Evolutionary conservation across 2,113 vertebrate genomes (phyloP).

Genomic region (Lepisosteus osseus): DNA sequence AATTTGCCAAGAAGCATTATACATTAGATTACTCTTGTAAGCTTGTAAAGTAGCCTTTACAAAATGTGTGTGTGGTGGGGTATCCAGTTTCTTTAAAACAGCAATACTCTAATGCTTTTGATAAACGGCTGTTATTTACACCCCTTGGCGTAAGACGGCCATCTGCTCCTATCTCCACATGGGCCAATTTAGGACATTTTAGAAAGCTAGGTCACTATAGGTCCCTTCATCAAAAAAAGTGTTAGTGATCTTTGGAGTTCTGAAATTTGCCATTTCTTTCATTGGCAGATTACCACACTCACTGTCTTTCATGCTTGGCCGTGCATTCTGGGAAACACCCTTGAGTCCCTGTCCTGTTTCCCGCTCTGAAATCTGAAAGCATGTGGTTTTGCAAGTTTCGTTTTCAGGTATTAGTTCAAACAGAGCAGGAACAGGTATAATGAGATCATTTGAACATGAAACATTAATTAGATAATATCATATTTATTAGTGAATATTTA

Average conservation of each 20-base stretch:
- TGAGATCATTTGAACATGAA: no score
- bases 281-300: slow-evolving; percentile 36
- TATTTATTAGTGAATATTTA: no score
- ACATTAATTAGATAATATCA: no score
- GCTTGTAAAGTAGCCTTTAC: no score
- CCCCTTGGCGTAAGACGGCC: slow-evolving; percentile 61
- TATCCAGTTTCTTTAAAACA: slow-evolving; percentile 59
- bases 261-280: slow-evolving; percentile 30
- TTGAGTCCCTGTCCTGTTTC: no score
- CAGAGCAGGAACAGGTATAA: no score
- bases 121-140: slow-evolving; percentile 65
- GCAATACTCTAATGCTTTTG: slow-evolving; percentile 56
- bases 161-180: slow-evolving; percentile 58
- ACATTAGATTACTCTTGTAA: no score
- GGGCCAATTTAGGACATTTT: slow-evolving; percentile 56
- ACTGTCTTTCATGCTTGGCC: slow-evolving; percentile 48
- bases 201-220: slow-evolving; percentile 63
- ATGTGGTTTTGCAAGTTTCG: not conserved
- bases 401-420: not conserved
- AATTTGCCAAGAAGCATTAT: no score
- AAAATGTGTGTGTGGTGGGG: not conserved
- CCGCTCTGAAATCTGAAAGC: not conserved
- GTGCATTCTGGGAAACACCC: not conserved
- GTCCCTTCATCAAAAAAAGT: slow-evolving; percentile 50
- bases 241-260: slow-evolving; percentile 49